Evolutionary conservation across 2,888 invertebrate species (phyloP), one percentile per base, ranked within the genome.

Genomic region (Pachliopta kotzebuea): DNA sequence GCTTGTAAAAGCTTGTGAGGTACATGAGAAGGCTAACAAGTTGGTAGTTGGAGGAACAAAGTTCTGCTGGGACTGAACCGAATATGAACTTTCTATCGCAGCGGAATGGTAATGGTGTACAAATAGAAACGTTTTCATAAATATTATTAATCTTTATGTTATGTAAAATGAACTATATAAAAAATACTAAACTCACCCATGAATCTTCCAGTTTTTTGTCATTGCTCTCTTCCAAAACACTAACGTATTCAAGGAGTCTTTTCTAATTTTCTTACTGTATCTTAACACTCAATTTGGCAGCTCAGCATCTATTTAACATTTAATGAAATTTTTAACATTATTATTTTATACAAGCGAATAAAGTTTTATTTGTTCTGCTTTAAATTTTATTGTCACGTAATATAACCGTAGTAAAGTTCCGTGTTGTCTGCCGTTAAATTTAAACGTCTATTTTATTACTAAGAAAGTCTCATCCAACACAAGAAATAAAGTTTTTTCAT

Each of bases 311-410:
- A 37, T 37, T 37, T 37, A 11, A 1, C 45, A n/a, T 45, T 11
- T 45, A n/a, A n/a, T n/a, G n/a, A n/a, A n/a, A 45, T n/a, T 45
- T n/a, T 45, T 37, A 45, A 45, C 45, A 45, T 45, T 45, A 45
- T 6, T n/a, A 45, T 45, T 45, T 45, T 45, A 45, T 45, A n/a
- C 45, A 45, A 45, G n/a, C 45, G 20, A 9, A 21, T 52, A 52
- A 52, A 52, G 21, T 52, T 20, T 52, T 52, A 52, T 52, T 52
- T 52, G 50, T 23, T 20, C n/a, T 52, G 11, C 21, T 11, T 52
- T 52, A 23, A 20, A 21, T 7, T 52, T 21, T 52, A 52, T n/a
- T 20, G 50, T 52, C 21, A 9, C 14, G 50, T 6, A 11, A 23
- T 21, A 23, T 11, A 23, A 23, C 3, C 8, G 50, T 21, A 52